A percentile compares a stretch with the other conserved stretches of the same genome.
phyloP scores from a whole-genome alignment of 2,797 vertebrate genomes.

The Sebastes nivosus region DNA sequence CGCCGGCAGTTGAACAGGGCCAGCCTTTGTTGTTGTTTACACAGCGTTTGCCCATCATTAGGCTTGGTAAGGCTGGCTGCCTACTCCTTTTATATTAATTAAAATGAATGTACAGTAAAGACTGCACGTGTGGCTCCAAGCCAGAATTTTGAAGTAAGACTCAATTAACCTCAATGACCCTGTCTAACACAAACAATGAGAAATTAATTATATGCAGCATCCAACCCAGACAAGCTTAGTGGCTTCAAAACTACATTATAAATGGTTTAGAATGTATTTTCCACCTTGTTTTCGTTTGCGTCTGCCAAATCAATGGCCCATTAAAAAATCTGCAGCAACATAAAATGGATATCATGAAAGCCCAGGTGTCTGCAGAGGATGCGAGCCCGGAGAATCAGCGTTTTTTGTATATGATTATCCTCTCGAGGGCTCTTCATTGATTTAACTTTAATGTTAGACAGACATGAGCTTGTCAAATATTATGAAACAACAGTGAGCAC shows the following conservation, averaged over 20 bases:
- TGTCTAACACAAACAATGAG: slow-evolving; percentile 77
- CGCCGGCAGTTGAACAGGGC: slow-evolving; percentile 64
- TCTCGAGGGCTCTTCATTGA: background rate
- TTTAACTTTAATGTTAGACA: slow-evolving; percentile 20
- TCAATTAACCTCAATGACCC: slow-evolving; percentile 84
- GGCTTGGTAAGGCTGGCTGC: slow-evolving; percentile 64
- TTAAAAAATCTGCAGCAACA: slow-evolving; percentile 56
- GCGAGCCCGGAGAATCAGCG: background rate
- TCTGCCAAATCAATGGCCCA: slow-evolving; percentile 61
- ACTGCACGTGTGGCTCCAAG: slow-evolving; percentile 65
- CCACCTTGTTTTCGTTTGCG: slow-evolving; percentile 62
- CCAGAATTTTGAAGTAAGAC: slow-evolving; percentile 82
- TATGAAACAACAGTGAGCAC: slow-evolving; percentile 6
- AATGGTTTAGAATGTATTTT: slow-evolving; percentile 67
- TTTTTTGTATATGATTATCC: slow-evolving; percentile 2
- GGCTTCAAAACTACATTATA: slow-evolving; percentile 68
- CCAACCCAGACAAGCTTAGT: slow-evolving; percentile 63
- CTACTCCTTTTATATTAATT: slow-evolving; percentile 77
- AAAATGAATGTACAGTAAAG: slow-evolving; percentile 78
- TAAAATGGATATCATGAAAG: slow-evolving; percentile 51
- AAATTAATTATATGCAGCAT: slow-evolving; percentile 80
- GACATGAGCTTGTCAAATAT: slow-evolving; percentile 7
- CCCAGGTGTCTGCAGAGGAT: slow-evolving; percentile 29
- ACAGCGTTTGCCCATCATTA: slow-evolving; percentile 76
- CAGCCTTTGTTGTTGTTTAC: slow-evolving; percentile 81